Conservation (phyloP, 1,140 invertebrate genomes). For the Dreissena polymorpha region DNA sequence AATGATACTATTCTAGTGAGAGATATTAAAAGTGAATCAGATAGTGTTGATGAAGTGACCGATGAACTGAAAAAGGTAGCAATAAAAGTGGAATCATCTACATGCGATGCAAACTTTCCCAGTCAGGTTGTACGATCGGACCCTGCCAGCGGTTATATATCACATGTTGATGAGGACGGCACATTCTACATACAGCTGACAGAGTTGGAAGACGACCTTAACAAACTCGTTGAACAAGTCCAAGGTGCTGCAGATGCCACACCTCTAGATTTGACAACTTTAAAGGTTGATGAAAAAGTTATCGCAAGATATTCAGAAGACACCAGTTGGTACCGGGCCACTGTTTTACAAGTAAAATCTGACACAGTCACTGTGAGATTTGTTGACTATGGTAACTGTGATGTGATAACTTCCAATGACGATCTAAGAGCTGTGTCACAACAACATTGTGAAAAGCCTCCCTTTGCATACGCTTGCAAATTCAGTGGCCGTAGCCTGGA, state of each 20-base stretch:
- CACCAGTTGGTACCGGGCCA: conserved; percentile 84
- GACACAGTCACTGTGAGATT: conserved; percentile 82
- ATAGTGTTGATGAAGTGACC: no score
- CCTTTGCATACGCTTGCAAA: conserved; percentile 50
- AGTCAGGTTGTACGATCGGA: conserved; percentile 52
- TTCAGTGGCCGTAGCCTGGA: conserved; percentile 23
- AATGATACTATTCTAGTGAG: background rate
- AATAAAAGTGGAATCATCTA: no score
- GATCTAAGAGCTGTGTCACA: conserved; percentile 48
- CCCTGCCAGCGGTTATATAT: conserved; percentile 61
- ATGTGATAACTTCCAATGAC: conserved; percentile 75
- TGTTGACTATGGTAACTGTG: conserved; percentile 89
- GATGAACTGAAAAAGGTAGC: no score
- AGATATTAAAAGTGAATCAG: no score
- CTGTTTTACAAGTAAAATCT: conserved; percentile 82
- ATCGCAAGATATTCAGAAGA: conserved; percentile 86
- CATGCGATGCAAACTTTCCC: conserved; percentile 14
- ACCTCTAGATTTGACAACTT: conserved; percentile 14
- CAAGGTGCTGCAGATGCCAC: conserved; percentile 15
- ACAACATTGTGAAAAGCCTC: conserved; percentile 9
- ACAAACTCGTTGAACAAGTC: conserved; percentile 81
- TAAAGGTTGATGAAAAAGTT: conserved; percentile 83
- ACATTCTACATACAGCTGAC: conserved; percentile 80
- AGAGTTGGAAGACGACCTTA: conserved; percentile 68
- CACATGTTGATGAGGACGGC: conserved; percentile 72